Conservation (phyloP, 2,113 vertebrate genomes). For the Pionites leucogaster region DNA sequence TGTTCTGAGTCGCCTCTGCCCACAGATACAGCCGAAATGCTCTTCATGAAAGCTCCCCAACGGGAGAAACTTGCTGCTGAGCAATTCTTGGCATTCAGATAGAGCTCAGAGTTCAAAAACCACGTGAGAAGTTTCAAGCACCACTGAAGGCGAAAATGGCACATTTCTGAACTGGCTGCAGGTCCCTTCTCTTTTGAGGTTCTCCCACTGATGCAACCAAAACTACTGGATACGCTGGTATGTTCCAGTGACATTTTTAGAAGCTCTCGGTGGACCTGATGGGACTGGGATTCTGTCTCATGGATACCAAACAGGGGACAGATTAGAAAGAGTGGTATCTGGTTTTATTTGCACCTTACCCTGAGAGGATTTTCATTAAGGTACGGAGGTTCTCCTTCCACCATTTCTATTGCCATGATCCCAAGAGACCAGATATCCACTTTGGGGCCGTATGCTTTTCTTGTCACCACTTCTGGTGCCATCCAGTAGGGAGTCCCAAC, state of each 20-base stretch:
- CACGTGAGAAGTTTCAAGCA: not conserved
- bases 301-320: not conserved
- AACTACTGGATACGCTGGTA: not conserved
- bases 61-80: not conserved
- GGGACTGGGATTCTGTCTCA: not conserved
- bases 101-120: not conserved
- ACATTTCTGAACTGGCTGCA: not conserved
- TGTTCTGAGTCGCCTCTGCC: not conserved
- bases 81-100: not conserved
- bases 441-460: conserved; percentile 96
- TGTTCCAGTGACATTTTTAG: not conserved
- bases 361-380: conserved; percentile 99
- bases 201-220: not conserved
- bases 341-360: conserved; percentile 75
- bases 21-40: not conserved
- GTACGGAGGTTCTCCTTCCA: conserved; percentile 98
- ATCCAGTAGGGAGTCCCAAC: conserved; percentile 99
- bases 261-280: not conserved
- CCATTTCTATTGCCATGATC: conserved; percentile 99
- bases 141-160: not conserved
- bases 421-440: conserved; percentile 99
- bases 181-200: not conserved
- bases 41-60: not conserved
- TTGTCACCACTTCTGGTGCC: conserved; percentile 97
- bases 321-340: not conserved